phyloP scores from a whole-genome alignment of 2,113 vertebrate genomes.

The Peromyscus polionotus region DNA sequence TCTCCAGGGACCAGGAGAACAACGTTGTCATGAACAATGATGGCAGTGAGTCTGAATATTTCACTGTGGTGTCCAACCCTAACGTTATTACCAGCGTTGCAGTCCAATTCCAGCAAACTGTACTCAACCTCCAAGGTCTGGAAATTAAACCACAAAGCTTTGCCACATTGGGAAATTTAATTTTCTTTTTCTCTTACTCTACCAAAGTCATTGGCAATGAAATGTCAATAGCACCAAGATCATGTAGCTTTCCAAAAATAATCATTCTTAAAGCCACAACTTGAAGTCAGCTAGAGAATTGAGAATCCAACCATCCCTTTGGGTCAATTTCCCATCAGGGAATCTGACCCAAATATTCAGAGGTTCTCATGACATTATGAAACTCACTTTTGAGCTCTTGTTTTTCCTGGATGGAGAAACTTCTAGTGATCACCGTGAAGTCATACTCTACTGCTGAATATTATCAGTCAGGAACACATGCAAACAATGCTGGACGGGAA shows the following conservation, averaged over 20 bases:
- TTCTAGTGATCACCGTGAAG: neutral
- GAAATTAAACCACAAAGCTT: constrained; percentile 19
- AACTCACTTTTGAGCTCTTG: constrained; percentile 5
- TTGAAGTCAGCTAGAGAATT: neutral
- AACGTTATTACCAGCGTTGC: neutral
- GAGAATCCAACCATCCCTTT: neutral
- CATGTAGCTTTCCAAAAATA: neutral
- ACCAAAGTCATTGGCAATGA: neutral
- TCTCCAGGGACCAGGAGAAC: neutral
- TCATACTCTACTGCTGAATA: neutral
- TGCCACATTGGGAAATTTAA: neutral
- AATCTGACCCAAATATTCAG: neutral
- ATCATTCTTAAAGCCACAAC: neutral
- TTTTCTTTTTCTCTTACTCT: neutral
- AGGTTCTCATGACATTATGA: neutral
- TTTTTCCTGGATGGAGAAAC: neutral
- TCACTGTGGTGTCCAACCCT: neutral
- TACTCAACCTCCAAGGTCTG: neutral
- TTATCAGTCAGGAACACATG: neutral
- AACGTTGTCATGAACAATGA: neutral
- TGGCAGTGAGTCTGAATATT: neutral
- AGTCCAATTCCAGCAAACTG: neutral
- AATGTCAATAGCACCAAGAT: neutral
- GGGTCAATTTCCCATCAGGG: neutral
- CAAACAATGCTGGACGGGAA: neutral